A percentile compares a stretch with the other conserved stretches of the same genome.
These are phyloP conservation scores for Hirundo rustica DNA, from an alignment of 2,797 vertebrate genomes.

Conservation along the genomic window DNA sequence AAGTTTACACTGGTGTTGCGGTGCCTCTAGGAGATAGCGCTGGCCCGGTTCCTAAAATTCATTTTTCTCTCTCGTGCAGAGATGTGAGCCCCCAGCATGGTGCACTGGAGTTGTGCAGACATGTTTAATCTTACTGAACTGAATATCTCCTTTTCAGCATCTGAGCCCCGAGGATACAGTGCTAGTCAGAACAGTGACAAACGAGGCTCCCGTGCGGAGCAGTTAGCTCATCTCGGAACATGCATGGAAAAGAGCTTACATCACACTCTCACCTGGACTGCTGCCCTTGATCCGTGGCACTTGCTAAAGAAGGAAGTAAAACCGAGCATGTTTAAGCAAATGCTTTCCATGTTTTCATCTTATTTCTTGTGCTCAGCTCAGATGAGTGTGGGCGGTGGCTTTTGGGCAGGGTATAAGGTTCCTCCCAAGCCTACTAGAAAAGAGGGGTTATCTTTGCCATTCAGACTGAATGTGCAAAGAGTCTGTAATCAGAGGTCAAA, in stretches of 20 bases:
- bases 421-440: slow-evolving; percentile 16
- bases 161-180: slow-evolving; percentile 20
- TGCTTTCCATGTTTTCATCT: slow-evolving; percentile 53
- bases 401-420: slow-evolving; percentile 10
- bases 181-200: slow-evolving; percentile 46
- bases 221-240: slow-evolving; percentile 23
- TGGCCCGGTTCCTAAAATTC: neutral
- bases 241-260: slow-evolving; percentile 36
- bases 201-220: neutral
- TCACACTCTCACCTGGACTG: slow-evolving; percentile 57
- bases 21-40: neutral
- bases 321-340: slow-evolving; percentile 37
- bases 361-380: neutral
- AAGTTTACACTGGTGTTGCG: neutral
- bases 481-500: slow-evolving; percentile 55
- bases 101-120: slow-evolving; percentile 4
- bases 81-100: slow-evolving; percentile 21
- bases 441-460: slow-evolving; percentile 22
- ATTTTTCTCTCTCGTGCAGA: neutral
- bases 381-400: slow-evolving; percentile 3
- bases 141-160: slow-evolving; percentile 41
- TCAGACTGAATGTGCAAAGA: slow-evolving; percentile 4
- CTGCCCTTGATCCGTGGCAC: slow-evolving; percentile 22
- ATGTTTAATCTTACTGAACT: neutral
- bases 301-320: slow-evolving; percentile 53